Base-by-base conservation (phyloP, 1,140 invertebrate species). In the Drosophila tristis region DNA sequence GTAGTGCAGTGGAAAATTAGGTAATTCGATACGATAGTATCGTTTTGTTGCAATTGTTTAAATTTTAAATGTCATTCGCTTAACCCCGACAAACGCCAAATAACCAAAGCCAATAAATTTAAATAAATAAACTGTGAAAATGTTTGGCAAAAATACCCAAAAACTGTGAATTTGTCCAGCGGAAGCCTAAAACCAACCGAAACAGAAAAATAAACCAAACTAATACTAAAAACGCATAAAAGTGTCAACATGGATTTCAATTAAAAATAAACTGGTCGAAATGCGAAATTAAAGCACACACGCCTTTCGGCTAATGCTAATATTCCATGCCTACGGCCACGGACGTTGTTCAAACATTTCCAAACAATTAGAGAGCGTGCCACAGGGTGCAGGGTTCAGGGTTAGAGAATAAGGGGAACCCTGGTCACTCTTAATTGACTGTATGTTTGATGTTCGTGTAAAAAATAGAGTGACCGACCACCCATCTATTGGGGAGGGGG, bases 221-320 rank as follows among this genome's bases (percentile, higher is more conserved):
- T 20, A 20, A 20, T 20, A 75, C 50, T 35, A 16, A 7, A 70
- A 78, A 78, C 48, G 64, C 59, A 78, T 78, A 78, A 78, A 78
- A 78, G 68, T 74, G 75, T 78, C 77, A 73, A 64, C 77, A 59
- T 48, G 62, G 45, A 67, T 79, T 76, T 79, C 74, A 76, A 76
- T 79, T 72, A 73, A 77, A 48, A 42, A 56, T 59, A 35, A 72
- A 74, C 50, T 53, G 13, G 42, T 7, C 23, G n/a, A 66, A 57
- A 48, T 49, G 51, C 35, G 43, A 43, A 43, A 49, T 58, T 50
- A 39, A 73, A 57, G 26, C 35, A 31, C 50, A 39, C 42, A 39
- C 42, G 26, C 42, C 16, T 49, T 53, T 31, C 13, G 20, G 35
- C 45, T 57, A 57, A 57, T 44, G 54, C 20, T 20, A 44, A 44